These are phyloP conservation scores for Dicentrarchus labrax DNA, from an alignment of 2,113 vertebrate genomes.

Conservation along the genomic window DNA sequence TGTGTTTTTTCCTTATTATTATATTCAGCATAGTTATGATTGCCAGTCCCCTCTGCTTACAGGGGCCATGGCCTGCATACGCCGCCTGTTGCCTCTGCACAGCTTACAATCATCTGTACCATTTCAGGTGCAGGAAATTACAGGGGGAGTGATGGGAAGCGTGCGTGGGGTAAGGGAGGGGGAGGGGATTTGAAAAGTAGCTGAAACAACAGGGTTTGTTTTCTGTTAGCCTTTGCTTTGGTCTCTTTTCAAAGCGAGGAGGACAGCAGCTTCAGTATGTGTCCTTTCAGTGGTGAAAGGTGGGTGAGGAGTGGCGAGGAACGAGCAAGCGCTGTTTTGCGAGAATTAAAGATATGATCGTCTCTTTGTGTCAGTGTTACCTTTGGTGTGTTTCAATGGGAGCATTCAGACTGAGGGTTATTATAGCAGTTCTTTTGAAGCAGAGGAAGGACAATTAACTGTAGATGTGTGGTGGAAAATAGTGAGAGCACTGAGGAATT, in stretches of 20 bases:
- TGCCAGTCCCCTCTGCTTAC: constrained; percentile 64
- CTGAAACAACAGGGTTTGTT: constrained; percentile 42
- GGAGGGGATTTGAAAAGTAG: constrained; percentile 18
- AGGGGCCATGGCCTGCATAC: constrained; percentile 77
- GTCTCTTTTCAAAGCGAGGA: neutral
- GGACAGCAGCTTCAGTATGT: neutral
- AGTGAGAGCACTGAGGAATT: constrained; percentile 27
- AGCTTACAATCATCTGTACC: constrained; percentile 75
- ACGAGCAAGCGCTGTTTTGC: neutral
- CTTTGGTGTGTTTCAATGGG: constrained; percentile 45
- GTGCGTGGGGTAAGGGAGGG: constrained; percentile 2
- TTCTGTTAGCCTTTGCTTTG: constrained; percentile 11
- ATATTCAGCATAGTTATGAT: constrained; percentile 75
- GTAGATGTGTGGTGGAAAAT: constrained; percentile 24
- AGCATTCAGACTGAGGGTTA: constrained; percentile 28
- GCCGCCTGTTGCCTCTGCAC: constrained; percentile 39
- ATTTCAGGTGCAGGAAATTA: constrained; percentile 81
- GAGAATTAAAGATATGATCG: constrained; percentile 27
- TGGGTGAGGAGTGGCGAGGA: constrained; percentile 1
- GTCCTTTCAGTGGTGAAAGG: neutral
- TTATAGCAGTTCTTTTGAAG: constrained; percentile 34
- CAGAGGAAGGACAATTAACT: constrained; percentile 20
- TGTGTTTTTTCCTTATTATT: constrained; percentile 76
- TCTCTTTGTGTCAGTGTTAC: constrained; percentile 38
- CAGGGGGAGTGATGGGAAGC: constrained; percentile 54